Conservation (phyloP, 1,140 invertebrate genomes). For the Pseudobourletiella spinata region DNA sequence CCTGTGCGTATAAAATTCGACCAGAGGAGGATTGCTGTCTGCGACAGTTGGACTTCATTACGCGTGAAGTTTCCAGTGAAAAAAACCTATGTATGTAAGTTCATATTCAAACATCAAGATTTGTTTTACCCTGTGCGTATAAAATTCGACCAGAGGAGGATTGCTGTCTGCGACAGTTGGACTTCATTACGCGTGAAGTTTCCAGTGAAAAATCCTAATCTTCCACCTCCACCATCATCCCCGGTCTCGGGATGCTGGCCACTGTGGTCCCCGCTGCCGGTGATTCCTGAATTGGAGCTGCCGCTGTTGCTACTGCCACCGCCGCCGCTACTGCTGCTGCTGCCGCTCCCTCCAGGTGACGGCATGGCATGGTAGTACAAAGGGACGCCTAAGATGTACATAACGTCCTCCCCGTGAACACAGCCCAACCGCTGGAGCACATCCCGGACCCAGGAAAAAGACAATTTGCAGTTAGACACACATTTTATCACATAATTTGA, state of each 20-base stretch:
- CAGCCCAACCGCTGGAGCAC: slow-evolving; percentile 40
- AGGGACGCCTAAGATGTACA: slow-evolving; percentile 54
- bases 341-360: not conserved
- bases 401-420: slow-evolving; percentile 51
- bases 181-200: slow-evolving; percentile 86
- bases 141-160: slow-evolving; percentile 95
- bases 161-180: slow-evolving; percentile 79
- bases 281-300: not conserved
- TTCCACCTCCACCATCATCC: slow-evolving; percentile 35
- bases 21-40: slow-evolving; percentile 88
- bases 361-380: slow-evolving; percentile 35
- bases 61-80: slow-evolving; percentile 83
- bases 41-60: slow-evolving; percentile 75
- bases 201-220: slow-evolving; percentile 63
- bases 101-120: too few species aligned
- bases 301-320: slow-evolving; percentile 11
- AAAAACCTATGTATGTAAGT: too few species aligned
- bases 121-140: slow-evolving; percentile 84
- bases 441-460: not conserved
- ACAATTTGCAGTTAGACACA: too few species aligned
- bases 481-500: too few species aligned
- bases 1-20: slow-evolving; percentile 97
- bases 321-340: slow-evolving; percentile 1
- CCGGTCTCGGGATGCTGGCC: too few species aligned
- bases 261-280: not conserved